Evolutionary conservation across 2,113 vertebrate genomes (phyloP), one percentile per base, ranked within the genome.

Genomic region (Hemichromis elongatus): DNA sequence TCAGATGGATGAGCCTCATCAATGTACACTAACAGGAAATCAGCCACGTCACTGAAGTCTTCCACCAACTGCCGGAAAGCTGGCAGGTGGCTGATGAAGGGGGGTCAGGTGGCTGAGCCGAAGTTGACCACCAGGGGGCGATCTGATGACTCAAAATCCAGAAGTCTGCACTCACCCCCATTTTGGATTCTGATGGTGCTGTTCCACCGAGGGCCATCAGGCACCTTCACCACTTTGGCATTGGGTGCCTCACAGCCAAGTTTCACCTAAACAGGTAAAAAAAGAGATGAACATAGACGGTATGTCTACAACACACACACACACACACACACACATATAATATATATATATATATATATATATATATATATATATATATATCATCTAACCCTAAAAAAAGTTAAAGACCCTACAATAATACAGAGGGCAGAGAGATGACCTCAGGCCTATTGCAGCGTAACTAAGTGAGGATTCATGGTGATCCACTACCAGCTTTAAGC

Each of bases 41-140:
- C 98, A 14, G 98, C 99, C 87, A 98, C 98, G 10, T 97, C 95
- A 1, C 97, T 97, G 94, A 98, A 99, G 94, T 98, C 97, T 89
- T 99, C 98, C 93, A 99, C 98, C 96, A 99, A 94, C 95, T 96
- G 96, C 95, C 98, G 95, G 95, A 99, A 99, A 87, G 97, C 96
- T 0, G 97, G 97, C 95, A 99, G 96, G 95, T 99, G 97, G 96
- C 93, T 97, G 52, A 97, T 96, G 81, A 99, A 99, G 0, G 99
- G 99, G 80, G 99, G 99, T 99, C 99, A 99, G 94, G 98, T 99
- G 93, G 97, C 97, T 7, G 99, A 99, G 89, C 99, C 99, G 21
- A 99, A 99, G 94, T 99, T 99, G 88, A 99, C 97, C 90, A 99
- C 98, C 87, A 99, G 95, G 1, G 98, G 99, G 77, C 99, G 96